These are phyloP conservation scores for Hiodon alosoides DNA, from an alignment of 2,113 vertebrate genomes.

Conservation along the genomic window DNA sequence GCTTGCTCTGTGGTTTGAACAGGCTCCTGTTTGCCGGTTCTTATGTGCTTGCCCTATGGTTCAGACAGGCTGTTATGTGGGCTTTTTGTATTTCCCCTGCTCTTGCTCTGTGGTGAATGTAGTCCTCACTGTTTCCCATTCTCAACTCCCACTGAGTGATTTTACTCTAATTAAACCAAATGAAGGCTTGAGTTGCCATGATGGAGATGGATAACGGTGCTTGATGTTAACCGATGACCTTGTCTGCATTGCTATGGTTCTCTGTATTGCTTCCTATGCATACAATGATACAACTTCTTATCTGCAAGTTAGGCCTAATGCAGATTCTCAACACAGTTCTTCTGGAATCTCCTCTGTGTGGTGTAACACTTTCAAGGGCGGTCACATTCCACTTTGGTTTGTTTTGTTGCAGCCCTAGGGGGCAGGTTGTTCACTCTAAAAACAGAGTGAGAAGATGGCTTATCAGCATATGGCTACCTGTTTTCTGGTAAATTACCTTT, in stretches of 20 bases:
- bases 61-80: neutral
- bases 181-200: neutral
- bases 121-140: too few relatives aligned
- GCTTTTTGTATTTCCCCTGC: too few relatives aligned
- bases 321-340: too few relatives aligned
- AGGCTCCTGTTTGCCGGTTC: neutral
- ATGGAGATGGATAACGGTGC: neutral
- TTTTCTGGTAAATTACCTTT: conserved; percentile 39
- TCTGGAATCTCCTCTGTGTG: neutral
- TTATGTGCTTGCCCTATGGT: too few relatives aligned
- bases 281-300: too few relatives aligned
- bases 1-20: neutral
- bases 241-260: neutral
- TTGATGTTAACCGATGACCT: neutral
- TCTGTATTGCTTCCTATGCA: too few relatives aligned
- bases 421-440: too few relatives aligned
- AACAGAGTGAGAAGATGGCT: too few relatives aligned
- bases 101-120: too few relatives aligned
- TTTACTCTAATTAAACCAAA: conserved; percentile 5
- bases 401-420: too few relatives aligned
- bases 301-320: neutral
- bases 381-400: too few relatives aligned
- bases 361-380: too few relatives aligned
- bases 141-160: neutral
- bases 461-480: neutral